Percentiles rank a stretch among this genome's conserved stretches.
Evolutionary conservation across 2,113 vertebrate species (phyloP).

Genomic region (Apaloderma vittatum): DNA sequence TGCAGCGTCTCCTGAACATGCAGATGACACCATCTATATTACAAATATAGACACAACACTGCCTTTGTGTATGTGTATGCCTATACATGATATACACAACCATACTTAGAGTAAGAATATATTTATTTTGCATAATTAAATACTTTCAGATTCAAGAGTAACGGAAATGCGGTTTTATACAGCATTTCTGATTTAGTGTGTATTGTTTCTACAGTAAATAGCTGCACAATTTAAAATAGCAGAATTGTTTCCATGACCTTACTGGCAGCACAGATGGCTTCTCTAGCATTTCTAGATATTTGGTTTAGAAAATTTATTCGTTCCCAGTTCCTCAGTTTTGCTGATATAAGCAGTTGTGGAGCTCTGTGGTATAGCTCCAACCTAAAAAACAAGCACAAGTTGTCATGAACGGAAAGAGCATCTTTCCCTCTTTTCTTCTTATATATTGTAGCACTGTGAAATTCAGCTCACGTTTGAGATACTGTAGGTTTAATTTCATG

Average conservation of each 20-base stretch:
- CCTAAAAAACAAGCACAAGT: not conserved
- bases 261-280: accelerated
- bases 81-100: not conserved
- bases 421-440: not conserved
- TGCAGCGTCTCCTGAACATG: not conserved
- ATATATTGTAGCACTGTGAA: not conserved
- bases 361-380: not conserved
- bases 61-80: not conserved
- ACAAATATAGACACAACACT: not conserved
- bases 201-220: not conserved
- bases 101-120: not conserved
- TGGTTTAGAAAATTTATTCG: not conserved
- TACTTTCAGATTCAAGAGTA: not conserved
- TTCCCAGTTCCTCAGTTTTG: not conserved
- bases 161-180: not conserved
- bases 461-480: not conserved
- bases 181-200: not conserved
- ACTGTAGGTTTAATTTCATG: not conserved
- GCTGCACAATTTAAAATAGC: not conserved
- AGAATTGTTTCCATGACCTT: not conserved
- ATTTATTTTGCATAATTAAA: not conserved
- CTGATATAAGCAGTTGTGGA: not conserved
- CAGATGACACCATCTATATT: not conserved
- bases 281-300: not conserved
- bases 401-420: not conserved